These are phyloP conservation scores for Toxotes jaculatrix DNA, from an alignment of 2,113 vertebrate species.

Conservation along the genomic window DNA sequence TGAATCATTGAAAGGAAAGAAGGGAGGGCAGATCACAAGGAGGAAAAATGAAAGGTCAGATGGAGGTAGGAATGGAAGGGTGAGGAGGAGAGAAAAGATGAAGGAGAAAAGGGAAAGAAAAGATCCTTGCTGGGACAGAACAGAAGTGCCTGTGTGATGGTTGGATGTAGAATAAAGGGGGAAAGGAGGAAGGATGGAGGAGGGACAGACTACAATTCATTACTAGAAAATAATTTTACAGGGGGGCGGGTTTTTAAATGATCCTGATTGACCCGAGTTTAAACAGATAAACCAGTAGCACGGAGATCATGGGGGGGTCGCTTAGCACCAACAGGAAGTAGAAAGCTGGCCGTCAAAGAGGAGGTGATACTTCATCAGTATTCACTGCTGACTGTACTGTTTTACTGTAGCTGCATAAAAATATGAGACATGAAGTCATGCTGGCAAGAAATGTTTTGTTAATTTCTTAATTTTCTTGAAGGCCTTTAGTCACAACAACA, in stretches of 20 bases:
- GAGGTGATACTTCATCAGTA: constrained; percentile 19
- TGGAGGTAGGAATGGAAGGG: constrained; percentile 31
- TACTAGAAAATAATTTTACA: not conserved
- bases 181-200: not conserved
- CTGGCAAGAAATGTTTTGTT: not conserved
- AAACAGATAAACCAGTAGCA: constrained; percentile 42
- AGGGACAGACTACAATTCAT: not conserved
- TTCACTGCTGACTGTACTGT: not conserved
- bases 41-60: constrained; percentile 54
- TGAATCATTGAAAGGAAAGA: constrained; percentile 45
- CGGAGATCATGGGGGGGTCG: constrained; percentile 32
- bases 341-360: constrained; percentile 10
- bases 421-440: not conserved
- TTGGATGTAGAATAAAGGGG: constrained; percentile 3
- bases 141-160: not conserved
- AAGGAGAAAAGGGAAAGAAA: not conserved
- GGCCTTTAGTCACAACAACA: not conserved
- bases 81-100: not conserved
- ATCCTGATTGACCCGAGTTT: constrained; percentile 29
- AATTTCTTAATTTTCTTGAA: not conserved
- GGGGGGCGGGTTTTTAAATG: not conserved
- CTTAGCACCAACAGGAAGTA: constrained; percentile 35
- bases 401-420: not conserved
- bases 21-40: constrained; percentile 26
- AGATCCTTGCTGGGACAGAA: not conserved